phyloP scores from a whole-genome alignment of 2,113 vertebrate species.

The human region GRCh38 chr3:68045501-68046000 shows the following conservation, averaged over 20 bases:
- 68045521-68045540: background rate
- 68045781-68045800: background rate
- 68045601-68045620: background rate
- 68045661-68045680: background rate
- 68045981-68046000: slow-evolving; percentile 56
- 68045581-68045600: background rate
- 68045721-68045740: background rate
- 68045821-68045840: slow-evolving; percentile 32
- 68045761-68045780: background rate
- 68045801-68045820: background rate
- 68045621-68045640: background rate
- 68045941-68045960: slow-evolving; percentile 45
- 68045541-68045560: background rate
- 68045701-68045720: background rate
- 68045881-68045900: background rate
- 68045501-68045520: background rate
- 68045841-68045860: background rate
- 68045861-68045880: background rate
- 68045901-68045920: background rate
- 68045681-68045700: background rate
- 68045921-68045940: background rate
- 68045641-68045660: background rate
- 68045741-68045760: background rate
- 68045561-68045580: background rate
- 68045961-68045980: slow-evolving; percentile 45